These are phyloP conservation scores for Steinernema scapterisci DNA, from an alignment of 2,888 invertebrate genomes.

Conservation along the genomic window DNA sequence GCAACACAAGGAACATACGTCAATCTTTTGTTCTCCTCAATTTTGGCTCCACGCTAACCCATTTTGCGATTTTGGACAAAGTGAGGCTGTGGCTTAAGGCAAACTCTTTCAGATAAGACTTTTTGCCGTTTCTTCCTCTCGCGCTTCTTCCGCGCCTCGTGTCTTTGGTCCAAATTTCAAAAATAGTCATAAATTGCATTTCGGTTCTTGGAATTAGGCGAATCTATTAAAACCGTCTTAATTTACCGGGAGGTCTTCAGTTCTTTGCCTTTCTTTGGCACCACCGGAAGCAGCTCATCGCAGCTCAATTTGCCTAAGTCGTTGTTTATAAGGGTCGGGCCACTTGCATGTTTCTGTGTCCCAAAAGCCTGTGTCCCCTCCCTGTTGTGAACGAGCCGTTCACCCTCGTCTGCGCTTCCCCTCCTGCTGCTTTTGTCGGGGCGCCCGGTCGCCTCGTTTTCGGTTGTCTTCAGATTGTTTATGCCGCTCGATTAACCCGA, in stretches of 20 bases:
- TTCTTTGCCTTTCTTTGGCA: not conserved
- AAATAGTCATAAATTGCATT: no score
- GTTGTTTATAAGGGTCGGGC: conserved; percentile 26
- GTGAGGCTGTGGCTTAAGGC: no score
- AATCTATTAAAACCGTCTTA: no score
- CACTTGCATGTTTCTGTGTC: not conserved
- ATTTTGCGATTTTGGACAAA: conserved; percentile 19
- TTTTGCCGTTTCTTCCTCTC: not conserved
- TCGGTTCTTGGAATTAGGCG: no score
- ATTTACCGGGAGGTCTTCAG: no score
- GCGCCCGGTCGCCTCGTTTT: not conserved
- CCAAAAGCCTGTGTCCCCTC: no score
- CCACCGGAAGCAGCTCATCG: not conserved
- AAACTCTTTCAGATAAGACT: not conserved
- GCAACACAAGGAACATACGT: not conserved
- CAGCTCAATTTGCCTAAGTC: conserved; percentile 24
- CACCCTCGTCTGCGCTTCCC: not conserved
- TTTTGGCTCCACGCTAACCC: conserved; percentile 4
- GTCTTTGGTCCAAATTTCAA: no score
- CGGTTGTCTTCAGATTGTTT: conserved; percentile 16
- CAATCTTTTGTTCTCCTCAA: conserved; percentile 2
- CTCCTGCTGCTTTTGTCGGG: not conserved
- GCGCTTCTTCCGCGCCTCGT: no score
- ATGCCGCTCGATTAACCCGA: conserved; percentile 18
- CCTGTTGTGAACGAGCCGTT: no score